These are phyloP conservation scores for Cryptocheilus praepositus DNA, from an alignment of 2,888 invertebrate genomes.

Conservation along the genomic window DNA sequence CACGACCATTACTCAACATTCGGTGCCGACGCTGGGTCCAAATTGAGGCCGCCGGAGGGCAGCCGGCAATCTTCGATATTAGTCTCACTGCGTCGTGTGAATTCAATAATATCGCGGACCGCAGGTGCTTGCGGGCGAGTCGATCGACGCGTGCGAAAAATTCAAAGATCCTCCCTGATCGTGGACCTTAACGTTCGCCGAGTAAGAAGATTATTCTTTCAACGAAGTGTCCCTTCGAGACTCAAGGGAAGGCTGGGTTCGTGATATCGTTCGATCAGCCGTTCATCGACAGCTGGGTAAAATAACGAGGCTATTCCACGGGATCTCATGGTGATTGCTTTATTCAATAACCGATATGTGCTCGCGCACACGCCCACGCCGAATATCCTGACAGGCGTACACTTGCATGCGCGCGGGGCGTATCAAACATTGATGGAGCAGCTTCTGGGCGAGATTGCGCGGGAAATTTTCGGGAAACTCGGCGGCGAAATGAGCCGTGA, in stretches of 20 bases:
- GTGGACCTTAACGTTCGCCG: too few relatives aligned
- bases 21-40: too few relatives aligned
- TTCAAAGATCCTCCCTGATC: too few relatives aligned
- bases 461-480: slow-evolving; percentile 31
- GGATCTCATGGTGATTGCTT: slow-evolving; percentile 55
- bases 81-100: background rate
- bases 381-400: too few relatives aligned
- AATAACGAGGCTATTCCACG: slow-evolving; percentile 31
- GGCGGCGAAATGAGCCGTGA: slow-evolving; percentile 53
- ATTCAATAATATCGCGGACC: background rate
- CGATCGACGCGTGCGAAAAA: too few relatives aligned
- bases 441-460: slow-evolving; percentile 14
- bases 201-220: background rate
- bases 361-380: slow-evolving; percentile 24
- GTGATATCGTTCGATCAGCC: slow-evolving; percentile 38
- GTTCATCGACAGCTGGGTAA: slow-evolving; percentile 18
- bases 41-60: too few relatives aligned
- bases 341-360: slow-evolving; percentile 63
- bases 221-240: slow-evolving; percentile 10
- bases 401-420: background rate
- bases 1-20: too few relatives aligned
- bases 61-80: too few relatives aligned
- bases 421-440: slow-evolving; percentile 31
- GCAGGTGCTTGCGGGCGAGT: background rate
- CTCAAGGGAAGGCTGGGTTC: background rate